Evolutionary conservation across 2,113 vertebrate species (phyloP), one percentile per base, ranked within the genome.

Genomic region (Microcebus jonahi): DNA sequence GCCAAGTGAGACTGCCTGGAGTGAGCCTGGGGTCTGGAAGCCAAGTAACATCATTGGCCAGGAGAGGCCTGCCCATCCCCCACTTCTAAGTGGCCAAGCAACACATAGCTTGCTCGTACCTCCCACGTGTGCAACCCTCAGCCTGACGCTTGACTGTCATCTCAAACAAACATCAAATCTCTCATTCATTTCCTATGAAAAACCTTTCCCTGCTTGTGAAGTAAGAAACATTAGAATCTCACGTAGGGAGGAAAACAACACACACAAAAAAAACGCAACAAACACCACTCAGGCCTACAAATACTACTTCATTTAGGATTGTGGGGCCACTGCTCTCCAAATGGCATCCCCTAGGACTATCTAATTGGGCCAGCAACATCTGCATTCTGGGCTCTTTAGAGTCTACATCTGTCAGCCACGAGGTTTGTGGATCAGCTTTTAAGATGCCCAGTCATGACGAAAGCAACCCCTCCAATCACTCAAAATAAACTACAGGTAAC

Each of bases 401-500:
- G 77, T 95, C 96, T 42, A 48, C 90, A 68, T 95, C 75, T 90
- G 61, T 93, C 84, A 95, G 89, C 88, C 97, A 96, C 45, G 92
- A 89, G 88, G 94, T 96, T 97, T 80, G 96, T 95, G 92, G 17
- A 91, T 63, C 93, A 87, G 90, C 88, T 97, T 91, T 92, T 90
- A 91, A 96, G 96, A 98, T 55, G 36, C 67, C 61, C n/a, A 39
- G 65, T 75, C 84, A 68, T 25, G n/a, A 92, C 96, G 96, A 97
- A 93, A 83, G 50, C 77, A 79, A 53, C 67, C 77, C 77, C 83
- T 96, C 96, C 82, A 87, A 81, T 94, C 96, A 95, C 97, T 91
- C 97, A 98, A 98, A 98, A 98, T 63, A 98, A 98, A 98, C 96
- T 96, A 97, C 82, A 97, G 97, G 97, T 98, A 98, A 98, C 88